Evolutionary conservation across 2,797 vertebrate species (phyloP), one percentile per base, ranked within the genome.

Genomic region (Enteromius afrohamiltoni): DNA sequence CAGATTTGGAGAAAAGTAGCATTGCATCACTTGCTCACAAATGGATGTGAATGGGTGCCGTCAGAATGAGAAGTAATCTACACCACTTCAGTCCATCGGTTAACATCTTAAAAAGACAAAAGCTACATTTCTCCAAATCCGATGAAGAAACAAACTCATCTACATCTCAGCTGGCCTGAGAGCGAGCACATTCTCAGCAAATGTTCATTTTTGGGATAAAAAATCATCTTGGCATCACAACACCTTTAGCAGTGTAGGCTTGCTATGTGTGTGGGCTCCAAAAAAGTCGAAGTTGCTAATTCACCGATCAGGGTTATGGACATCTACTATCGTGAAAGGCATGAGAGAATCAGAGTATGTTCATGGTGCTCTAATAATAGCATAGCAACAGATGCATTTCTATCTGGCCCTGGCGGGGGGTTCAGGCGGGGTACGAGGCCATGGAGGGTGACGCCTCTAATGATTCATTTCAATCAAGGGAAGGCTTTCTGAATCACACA

Each of bases 281-380:
- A 87, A 26, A 87, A 83, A 77, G 70, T 90, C 85, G 82, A 76
- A 69, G 73, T 83, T 86, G 84, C 82, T 87, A 87, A 89, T 86
- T 83, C 69, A 77, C 83, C 86, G 88, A 79, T 90, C 89, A 90
- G 93, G 90, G 90, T 91, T 92, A 89, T 86, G 81, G 89, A 86
- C 51, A 79, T 84, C 83, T 49, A 80, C 60, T 88, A 83, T 76
- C 86, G 78, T 90, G 92, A 89, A 87, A 90, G 91, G 88, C 92
- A 93, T 91, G 90, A 91, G 92, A 83, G 90, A 91, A 85, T 21
- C 88, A 85, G 88, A 89, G 90, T 93, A 93, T 94, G 92, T 89
- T 91, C 91, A 89, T 88, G 88, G 77, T 77, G 88, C 85, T 90
- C 93, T 94, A 95, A 93, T 93, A 94, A 94, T 95, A 94, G 91